A percentile compares a stretch with the other conserved stretches of the same genome.
phyloP scores from a whole-genome alignment of 1,140 invertebrate genomes.

The Sesamia nonagrioides region DNA sequence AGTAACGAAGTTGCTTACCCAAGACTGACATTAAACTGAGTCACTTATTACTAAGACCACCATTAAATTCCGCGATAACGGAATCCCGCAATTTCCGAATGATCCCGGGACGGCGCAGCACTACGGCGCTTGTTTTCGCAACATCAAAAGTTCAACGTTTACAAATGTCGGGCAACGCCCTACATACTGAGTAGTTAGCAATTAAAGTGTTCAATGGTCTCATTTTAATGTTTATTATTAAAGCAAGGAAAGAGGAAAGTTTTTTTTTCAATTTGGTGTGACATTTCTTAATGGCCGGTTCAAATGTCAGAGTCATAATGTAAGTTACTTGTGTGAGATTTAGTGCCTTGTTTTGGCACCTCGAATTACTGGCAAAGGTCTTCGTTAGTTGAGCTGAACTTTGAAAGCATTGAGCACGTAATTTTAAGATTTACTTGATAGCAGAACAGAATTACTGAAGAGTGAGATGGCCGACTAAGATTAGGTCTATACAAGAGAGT shows the following conservation, averaged over 20 bases:
- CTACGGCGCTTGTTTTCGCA: constrained; percentile 41
- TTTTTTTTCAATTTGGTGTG: constrained; percentile 7
- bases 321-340: constrained; percentile 16
- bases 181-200: constrained; percentile 41
- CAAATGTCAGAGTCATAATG: constrained; percentile 40
- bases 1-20: constrained; percentile 40
- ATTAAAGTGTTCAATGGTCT: constrained; percentile 37
- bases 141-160: constrained; percentile 42
- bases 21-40: constrained; percentile 37
- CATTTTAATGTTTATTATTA: constrained; percentile 37
- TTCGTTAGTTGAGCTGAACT: constrained; percentile 6
- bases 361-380: background rate
- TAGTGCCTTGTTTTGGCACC: constrained; percentile 2
- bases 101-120: constrained; percentile 16
- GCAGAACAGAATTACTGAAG: no score
- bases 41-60: constrained; percentile 34
- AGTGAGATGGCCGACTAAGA: no score
- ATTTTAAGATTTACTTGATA: background rate
- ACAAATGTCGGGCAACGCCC: constrained; percentile 44
- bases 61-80: constrained; percentile 41
- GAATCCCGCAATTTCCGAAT: constrained; percentile 20
- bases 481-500: no score
- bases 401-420: background rate
- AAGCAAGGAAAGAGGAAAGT: constrained; percentile 18
- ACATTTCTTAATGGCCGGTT: constrained; percentile 39